Conservation (phyloP, 2,888 invertebrate genomes). For the Cecidostiba fungosa region DNA sequence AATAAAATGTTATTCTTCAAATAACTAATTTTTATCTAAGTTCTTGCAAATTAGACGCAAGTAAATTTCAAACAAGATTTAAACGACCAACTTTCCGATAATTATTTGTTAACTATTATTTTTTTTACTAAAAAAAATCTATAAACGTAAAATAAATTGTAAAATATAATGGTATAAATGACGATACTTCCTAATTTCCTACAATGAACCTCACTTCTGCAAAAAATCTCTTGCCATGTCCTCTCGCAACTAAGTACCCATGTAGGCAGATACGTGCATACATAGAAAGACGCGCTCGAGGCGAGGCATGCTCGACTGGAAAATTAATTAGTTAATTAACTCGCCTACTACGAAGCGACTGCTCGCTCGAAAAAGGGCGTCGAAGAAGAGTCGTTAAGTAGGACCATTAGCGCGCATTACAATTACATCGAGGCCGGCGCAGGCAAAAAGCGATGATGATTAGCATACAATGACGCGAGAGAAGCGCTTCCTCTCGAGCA, state of each 20-base stretch:
- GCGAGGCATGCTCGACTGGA: background rate
- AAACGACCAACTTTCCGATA: no score
- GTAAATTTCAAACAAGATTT: no score
- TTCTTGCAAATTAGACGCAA: no score
- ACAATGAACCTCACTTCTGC: no score
- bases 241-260: background rate
- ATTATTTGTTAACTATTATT: no score
- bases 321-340: constrained; percentile 62
- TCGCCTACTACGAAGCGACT: constrained; percentile 10
- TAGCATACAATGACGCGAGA: background rate
- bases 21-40: background rate
- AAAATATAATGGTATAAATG: no score
- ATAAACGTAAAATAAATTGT: no score
- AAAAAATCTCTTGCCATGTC: no score
- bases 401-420: constrained; percentile 56
- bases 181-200: no score
- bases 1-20: constrained; percentile 10
- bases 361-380: constrained; percentile 13
- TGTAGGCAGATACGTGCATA: background rate
- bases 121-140: no score
- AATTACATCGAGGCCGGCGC: constrained; percentile 48
- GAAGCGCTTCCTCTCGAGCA: background rate
- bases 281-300: background rate
- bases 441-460: constrained; percentile 1
- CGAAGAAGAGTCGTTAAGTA: constrained; percentile 36